Percentiles rank a stretch among this genome's conserved stretches.
Evolutionary conservation across 92 coral and sea anemone genomes (phyloP).

Genomic region (Parazoanthus swiftii): DNA sequence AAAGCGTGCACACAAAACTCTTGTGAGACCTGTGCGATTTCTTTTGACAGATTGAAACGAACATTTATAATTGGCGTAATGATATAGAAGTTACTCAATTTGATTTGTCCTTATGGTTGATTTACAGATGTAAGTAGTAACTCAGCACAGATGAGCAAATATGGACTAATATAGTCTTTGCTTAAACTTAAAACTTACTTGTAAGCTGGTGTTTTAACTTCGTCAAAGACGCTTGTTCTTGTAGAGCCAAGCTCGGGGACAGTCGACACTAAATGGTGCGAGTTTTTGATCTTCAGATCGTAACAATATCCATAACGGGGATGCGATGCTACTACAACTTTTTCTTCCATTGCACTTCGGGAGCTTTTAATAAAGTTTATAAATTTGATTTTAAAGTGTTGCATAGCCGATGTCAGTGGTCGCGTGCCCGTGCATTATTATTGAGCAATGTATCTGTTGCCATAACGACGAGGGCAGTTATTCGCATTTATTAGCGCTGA

Average conservation of each 20-base stretch:
- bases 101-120: background rate
- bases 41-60: background rate
- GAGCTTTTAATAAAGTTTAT: background rate
- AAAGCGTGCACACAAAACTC: too few relatives aligned
- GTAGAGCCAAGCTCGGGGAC: slow-evolving; percentile 67
- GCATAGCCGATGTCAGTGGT: slow-evolving; percentile 3
- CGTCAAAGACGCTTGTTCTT: slow-evolving; percentile 72
- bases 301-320: slow-evolving; percentile 65
- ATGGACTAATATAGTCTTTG: too few relatives aligned
- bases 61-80: background rate
- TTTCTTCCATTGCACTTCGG: slow-evolving; percentile 56
- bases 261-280: slow-evolving; percentile 44
- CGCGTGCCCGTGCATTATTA: slow-evolving; percentile 33
- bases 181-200: slow-evolving; percentile 81
- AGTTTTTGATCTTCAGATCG: slow-evolving; percentile 53
- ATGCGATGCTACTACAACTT: slow-evolving; percentile 63
- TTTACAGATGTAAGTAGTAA: background rate
- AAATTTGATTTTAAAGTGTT: background rate
- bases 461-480: background rate
- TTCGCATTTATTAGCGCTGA: background rate
- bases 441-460: slow-evolving; percentile 11
- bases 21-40: too few relatives aligned
- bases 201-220: slow-evolving; percentile 82
- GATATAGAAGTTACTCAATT: background rate
- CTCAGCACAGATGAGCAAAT: background rate